Evolutionary conservation across 1,140 invertebrate species (phyloP).

Genomic region (Drosophila kikkawai): DNA sequence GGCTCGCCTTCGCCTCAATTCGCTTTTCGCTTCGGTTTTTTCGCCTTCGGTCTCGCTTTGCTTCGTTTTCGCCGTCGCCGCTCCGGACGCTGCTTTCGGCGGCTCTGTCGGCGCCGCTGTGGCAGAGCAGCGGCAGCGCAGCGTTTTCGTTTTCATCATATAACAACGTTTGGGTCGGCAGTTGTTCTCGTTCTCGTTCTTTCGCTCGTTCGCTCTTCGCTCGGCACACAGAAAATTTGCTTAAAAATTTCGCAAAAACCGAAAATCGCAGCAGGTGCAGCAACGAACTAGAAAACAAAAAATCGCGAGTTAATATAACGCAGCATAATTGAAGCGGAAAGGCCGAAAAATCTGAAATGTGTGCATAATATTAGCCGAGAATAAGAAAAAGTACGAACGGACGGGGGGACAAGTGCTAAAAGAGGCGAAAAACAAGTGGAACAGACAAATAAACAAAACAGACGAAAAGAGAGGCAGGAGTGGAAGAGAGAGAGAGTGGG

Average conservation of each 20-base stretch:
- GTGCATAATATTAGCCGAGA: conserved; percentile 38
- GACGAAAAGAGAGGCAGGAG: conserved; percentile 11
- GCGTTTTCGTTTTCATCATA: conserved; percentile 51
- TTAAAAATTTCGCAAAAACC: conserved; percentile 35
- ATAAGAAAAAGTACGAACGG: conserved; percentile 10
- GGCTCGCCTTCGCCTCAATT: conserved; percentile 59
- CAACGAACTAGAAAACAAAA: conserved; percentile 16
- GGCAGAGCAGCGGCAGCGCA: conserved; percentile 16
- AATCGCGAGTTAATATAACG: conserved; percentile 21
- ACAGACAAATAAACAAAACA: conserved; percentile 44
- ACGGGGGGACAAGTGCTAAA: conserved; percentile 49
- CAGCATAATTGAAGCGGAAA: conserved; percentile 29
- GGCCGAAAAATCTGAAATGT: conserved; percentile 40
- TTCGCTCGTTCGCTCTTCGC: conserved; percentile 40
- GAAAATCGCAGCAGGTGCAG: conserved; percentile 22
- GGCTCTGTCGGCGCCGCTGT: conserved; percentile 33
- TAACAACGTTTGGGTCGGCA: conserved; percentile 36
- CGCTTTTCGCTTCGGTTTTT: conserved; percentile 39
- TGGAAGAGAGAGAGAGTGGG: conserved; percentile 20
- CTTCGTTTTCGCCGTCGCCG: conserved; percentile 40
- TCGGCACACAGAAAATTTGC: conserved; percentile 46
- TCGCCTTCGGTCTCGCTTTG: conserved; percentile 31
- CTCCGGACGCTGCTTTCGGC: conserved; percentile 33
- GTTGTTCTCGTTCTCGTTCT: conserved; percentile 31
- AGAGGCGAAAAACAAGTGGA: conserved; percentile 71